Evolutionary conservation across 92 coral and sea anemone genomes (phyloP), one percentile per base, ranked within the genome.

Genomic region (Epizoanthus scotinus): DNA sequence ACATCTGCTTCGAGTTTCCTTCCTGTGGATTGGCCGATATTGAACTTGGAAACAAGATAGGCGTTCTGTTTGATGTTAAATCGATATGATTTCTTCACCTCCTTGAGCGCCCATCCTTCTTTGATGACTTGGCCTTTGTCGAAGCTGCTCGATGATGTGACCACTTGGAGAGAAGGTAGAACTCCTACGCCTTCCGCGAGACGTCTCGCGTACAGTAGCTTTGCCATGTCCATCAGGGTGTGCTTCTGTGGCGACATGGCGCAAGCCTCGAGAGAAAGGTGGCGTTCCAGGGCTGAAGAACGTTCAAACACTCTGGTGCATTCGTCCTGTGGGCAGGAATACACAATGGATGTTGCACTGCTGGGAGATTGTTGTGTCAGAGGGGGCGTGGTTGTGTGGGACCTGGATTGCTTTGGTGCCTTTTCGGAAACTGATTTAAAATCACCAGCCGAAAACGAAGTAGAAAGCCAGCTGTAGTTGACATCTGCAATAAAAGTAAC

Each of bases 131-230:
- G 50, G 50, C 50, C 50, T 44, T 44, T 8, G 50, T 44, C 8
- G 50, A 13, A 44, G 12, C 50, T 44, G 10, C 12, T 13, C 1
- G 12, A 7, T 44, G 50, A 44, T 8, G 8, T 44, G 12, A 15
- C 9, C 2, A 27, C 42, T 73, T 55, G 79, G 25, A 73, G 79
- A n/a, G 79, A 25, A 4, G 66, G 79, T 9, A 73, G 63, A 24
- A 73, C 64, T 6, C 79, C 66, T 52, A 73, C 79, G 79, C 79
- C 66, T 55, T 73, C 79, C 44, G 22, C 44, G 26, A 73, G 79
- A 24, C 25, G 25, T 26, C 24, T 55, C 26, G 79, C 24, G 52
- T 73, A 73, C 65, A 27, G 79, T 5, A 54, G 79, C 65, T 53
- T 73, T 49, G 79, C 79, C 79, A 73, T 27, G 12, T 73, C 79